Evolutionary conservation across 2,113 vertebrate genomes (phyloP).

Genomic region (Rynchops niger): DNA sequence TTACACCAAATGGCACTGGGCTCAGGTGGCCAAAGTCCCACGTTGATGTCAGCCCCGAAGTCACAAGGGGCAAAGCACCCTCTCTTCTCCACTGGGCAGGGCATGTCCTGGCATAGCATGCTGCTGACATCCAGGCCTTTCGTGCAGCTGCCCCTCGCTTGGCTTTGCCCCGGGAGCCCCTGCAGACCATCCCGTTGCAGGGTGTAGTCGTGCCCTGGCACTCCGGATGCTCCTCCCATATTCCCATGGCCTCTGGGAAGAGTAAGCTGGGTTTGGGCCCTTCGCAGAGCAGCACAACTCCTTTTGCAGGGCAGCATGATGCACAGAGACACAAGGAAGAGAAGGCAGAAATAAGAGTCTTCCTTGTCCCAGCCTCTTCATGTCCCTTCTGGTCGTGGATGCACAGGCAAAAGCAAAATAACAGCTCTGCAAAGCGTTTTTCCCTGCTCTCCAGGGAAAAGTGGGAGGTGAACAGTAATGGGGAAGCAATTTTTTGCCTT

Average conservation of each 20-base stretch:
- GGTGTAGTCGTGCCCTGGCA: background rate
- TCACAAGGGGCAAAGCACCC: rapidly evolving
- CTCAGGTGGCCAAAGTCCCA: rapidly evolving
- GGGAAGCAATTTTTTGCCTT: background rate
- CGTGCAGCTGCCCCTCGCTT: background rate
- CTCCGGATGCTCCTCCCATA: background rate
- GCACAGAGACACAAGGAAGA: background rate
- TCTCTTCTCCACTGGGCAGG: background rate
- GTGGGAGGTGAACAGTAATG: background rate
- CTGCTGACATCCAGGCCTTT: background rate
- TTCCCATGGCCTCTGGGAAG: background rate
- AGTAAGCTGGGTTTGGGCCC: background rate
- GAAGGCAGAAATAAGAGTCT: background rate
- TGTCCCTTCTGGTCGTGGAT: background rate
- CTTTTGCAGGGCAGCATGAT: background rate
- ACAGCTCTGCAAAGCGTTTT: background rate
- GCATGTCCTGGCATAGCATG: background rate
- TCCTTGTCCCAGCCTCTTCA: background rate
- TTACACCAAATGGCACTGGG: rapidly evolving
- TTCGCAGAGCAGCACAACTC: background rate
- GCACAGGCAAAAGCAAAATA: background rate
- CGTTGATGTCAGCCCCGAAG: rapidly evolving
- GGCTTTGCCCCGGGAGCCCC: background rate
- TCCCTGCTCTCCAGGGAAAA: background rate
- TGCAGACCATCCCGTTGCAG: background rate